These are phyloP conservation scores for Sylvicapra grimmia DNA, from an alignment of 2,113 vertebrate species.

Conservation along the genomic window DNA sequence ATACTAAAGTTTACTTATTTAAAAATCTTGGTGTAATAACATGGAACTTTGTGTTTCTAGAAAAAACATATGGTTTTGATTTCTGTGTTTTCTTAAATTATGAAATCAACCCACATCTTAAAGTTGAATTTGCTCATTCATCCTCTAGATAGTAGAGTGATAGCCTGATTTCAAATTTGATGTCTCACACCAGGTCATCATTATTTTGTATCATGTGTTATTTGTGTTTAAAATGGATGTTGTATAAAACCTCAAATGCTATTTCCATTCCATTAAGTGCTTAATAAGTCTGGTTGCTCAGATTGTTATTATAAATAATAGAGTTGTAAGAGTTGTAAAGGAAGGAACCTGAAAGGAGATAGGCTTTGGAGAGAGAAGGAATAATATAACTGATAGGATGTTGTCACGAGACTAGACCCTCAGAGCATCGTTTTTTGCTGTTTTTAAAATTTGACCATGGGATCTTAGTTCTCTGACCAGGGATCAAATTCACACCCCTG, in stretches of 20 bases:
- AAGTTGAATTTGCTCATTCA: not conserved
- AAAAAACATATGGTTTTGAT: not conserved
- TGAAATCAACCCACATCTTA: constrained; percentile 1
- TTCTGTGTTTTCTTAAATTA: constrained; percentile 9
- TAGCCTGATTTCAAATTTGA: constrained; percentile 4
- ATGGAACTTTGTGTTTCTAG: constrained; percentile 18
- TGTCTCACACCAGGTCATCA: not conserved
- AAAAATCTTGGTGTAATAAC: not conserved
- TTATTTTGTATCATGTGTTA: constrained; percentile 36
- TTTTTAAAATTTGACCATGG: not conserved
- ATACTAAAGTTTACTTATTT: not conserved
- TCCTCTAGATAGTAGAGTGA: not conserved
- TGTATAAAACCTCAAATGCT: constrained; percentile 41
- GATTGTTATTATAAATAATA: constrained; percentile 51
- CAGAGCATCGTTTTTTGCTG: not conserved
- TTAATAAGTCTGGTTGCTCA: constrained; percentile 38
- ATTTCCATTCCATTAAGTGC: constrained; percentile 52
- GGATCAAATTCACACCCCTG: not conserved
- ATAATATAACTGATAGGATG: not conserved
- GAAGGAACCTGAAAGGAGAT: constrained; percentile 29
- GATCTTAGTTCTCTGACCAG: not conserved
- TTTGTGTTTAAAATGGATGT: constrained; percentile 48
- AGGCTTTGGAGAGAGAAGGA: constrained; percentile 6
- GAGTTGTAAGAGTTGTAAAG: constrained; percentile 37
- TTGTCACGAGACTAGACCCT: not conserved